These are phyloP conservation scores for Phengaris alcon DNA, from an alignment of 2,888 invertebrate genomes.

Conservation along the genomic window DNA sequence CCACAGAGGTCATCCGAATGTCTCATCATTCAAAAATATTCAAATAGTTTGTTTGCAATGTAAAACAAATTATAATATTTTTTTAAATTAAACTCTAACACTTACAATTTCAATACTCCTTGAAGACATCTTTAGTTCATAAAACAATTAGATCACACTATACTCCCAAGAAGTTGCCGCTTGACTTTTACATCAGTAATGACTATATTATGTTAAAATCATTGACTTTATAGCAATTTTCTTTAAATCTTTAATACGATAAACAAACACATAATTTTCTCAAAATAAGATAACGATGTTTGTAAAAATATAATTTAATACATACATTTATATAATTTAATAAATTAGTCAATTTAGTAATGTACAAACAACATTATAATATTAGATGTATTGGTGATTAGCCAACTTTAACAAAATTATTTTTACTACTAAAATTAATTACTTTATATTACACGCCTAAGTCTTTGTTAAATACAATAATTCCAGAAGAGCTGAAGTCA, in stretches of 20 bases:
- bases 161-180: not conserved
- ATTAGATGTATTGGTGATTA: not conserved
- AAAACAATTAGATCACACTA: not conserved
- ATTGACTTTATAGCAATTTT: not conserved
- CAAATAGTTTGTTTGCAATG: no score
- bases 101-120: constrained; percentile 21
- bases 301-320: not conserved
- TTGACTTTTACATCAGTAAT: not conserved
- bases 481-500: no score
- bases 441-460: no score
- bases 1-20: no score
- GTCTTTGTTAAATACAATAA: no score
- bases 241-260: not conserved
- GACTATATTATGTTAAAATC: not conserved
- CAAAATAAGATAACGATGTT: not conserved
- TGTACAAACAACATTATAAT: not conserved
- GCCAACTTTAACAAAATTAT: not conserved
- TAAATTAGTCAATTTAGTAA: not conserved
- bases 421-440: no score
- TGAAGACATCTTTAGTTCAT: not conserved
- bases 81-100: not conserved
- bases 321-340: not conserved
- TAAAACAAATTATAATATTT: no score
- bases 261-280: not conserved
- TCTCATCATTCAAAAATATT: no score